Conservation (phyloP, 2,797 vertebrate species). For the Sebastes flavidus region DNA sequence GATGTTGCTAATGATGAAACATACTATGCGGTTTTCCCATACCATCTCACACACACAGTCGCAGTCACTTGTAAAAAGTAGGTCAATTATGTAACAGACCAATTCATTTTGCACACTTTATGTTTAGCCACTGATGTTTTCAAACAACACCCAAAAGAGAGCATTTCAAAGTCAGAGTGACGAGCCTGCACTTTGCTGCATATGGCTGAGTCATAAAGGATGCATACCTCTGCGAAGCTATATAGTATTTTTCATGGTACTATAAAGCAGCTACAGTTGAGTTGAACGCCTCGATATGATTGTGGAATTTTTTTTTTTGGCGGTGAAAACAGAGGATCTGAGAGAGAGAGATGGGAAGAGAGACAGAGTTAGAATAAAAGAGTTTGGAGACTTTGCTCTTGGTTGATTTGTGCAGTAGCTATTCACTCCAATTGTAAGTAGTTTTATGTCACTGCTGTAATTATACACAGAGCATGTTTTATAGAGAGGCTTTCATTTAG, state of each 20-base stretch:
- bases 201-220: constrained; percentile 8
- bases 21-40: not conserved
- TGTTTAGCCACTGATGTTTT: constrained; percentile 1
- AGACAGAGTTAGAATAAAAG: not conserved
- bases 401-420: constrained; percentile 16
- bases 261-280: not conserved
- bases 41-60: not conserved
- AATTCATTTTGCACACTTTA: constrained; percentile 12
- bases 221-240: no score
- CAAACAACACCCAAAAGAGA: not conserved
- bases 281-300: not conserved
- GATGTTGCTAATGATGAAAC: not conserved
- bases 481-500: not conserved
- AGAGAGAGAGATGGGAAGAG: not conserved
- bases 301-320: not conserved
- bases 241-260: not conserved
- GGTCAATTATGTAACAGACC: not conserved
- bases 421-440: not conserved
- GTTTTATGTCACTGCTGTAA: constrained; percentile 4
- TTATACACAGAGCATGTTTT: constrained; percentile 13
- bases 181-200: not conserved
- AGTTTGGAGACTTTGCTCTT: not conserved
- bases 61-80: not conserved
- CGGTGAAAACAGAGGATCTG: constrained; percentile 1
- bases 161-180: not conserved